A percentile compares a stretch with the other conserved stretches of the same genome.
Evolutionary conservation across 2,888 invertebrate genomes (phyloP).

Genomic region (Leptinotarsa rubiginosa): DNA sequence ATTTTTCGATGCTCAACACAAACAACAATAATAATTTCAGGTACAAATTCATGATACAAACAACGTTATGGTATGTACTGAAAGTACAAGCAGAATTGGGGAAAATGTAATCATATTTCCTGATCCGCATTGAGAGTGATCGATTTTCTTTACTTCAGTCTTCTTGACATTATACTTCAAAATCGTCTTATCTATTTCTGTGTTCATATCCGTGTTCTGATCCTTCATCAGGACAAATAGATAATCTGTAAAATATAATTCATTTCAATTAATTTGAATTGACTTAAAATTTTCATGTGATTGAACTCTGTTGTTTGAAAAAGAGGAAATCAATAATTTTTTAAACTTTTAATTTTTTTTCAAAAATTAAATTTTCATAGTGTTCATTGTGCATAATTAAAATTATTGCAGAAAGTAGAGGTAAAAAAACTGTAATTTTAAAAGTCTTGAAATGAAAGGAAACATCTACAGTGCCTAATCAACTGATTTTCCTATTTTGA

Average conservation of each 20-base stretch:
- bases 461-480: too few relatives aligned
- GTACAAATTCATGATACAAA: not conserved
- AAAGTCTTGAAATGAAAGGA: too few relatives aligned
- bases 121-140: slow-evolving; percentile 1
- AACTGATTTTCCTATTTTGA: too few relatives aligned
- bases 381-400: too few relatives aligned
- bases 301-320: too few relatives aligned
- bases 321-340: too few relatives aligned
- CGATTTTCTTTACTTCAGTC: not conserved
- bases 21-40: not conserved
- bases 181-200: not conserved
- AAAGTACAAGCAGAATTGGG: not conserved
- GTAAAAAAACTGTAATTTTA: too few relatives aligned
- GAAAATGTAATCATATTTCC: not conserved
- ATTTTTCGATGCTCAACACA: not conserved
- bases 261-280: too few relatives aligned
- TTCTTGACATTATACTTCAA: not conserved
- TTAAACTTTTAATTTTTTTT: too few relatives aligned
- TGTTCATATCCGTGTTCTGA: not conserved
- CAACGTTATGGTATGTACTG: not conserved
- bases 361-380: too few relatives aligned
- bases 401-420: too few relatives aligned
- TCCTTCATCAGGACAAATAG: slow-evolving; percentile 1
- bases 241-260: not conserved
- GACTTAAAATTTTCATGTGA: too few relatives aligned